A percentile compares a stretch with the other conserved stretches of the same genome.
Evolutionary conservation across 1,140 invertebrate genomes (phyloP).

Genomic region (Lamellibrachia luymesi): DNA sequence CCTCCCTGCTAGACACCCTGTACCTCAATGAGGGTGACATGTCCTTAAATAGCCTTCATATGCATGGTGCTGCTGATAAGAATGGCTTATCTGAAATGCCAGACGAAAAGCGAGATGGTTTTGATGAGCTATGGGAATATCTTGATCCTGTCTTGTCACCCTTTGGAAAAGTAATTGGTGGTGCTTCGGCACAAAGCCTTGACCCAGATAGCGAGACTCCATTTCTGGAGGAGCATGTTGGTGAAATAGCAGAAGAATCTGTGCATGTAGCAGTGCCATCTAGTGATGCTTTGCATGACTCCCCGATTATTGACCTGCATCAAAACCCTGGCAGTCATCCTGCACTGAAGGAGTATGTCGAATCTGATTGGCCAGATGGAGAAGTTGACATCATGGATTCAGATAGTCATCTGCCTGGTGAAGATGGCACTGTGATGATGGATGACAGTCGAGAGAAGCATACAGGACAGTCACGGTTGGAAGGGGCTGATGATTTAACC

Average conservation of each 20-base stretch:
- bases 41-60: background rate
- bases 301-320: background rate
- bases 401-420: background rate
- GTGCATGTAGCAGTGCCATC: background rate
- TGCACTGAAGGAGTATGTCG: background rate
- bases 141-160: background rate
- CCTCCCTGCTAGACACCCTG: background rate
- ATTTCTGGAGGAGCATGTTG: background rate
- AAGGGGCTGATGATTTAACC: background rate
- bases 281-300: background rate
- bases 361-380: slow-evolving; percentile 4
- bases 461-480: background rate
- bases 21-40: background rate
- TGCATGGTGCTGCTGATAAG: background rate
- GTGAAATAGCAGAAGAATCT: background rate
- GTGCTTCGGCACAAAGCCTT: background rate
- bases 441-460: background rate
- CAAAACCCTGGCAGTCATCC: background rate
- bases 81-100: background rate
- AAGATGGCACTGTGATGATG: background rate
- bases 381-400: background rate
- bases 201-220: background rate
- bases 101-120: background rate
- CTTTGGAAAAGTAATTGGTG: background rate
- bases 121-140: background rate